Base-by-base conservation (phyloP, 2,797 vertebrate genomes). In the Etheostoma nigrum region DNA sequence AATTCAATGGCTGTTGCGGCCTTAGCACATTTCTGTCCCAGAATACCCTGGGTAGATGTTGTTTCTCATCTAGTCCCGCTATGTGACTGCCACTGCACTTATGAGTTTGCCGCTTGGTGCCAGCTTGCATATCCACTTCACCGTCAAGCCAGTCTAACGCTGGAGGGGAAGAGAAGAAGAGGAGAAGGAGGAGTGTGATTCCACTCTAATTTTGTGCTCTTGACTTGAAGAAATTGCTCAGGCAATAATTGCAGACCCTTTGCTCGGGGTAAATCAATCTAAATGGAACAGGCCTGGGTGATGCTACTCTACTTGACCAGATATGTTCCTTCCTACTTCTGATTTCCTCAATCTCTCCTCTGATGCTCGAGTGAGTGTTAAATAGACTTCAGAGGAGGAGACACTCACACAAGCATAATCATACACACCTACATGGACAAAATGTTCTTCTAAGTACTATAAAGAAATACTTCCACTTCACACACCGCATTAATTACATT, bases 151-250 rank as follows among this genome's bases (percentile, higher is more conserved):
- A 42, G 47, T 79, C 72, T 77, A 25, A 44, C 52, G 81, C 76
- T 64, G 33, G 33, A 82, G 68, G 67, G 73, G 68, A 69, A 73
- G 72, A 53, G 40, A 19, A 57, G 57, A 44, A 65, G 55, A 62
- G 45, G 45, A 67, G 51, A 70, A 69, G 36, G 62, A 77, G 57
- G 54, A 66, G 77, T 53, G 72, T 61, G 82, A 67, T 75, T 79
- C 52, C 69, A 76, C 82, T 89, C 83, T 87, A 86, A 87, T 88
- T 90, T 45, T 86, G 79, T 74, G 73, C 89, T 91, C 88, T 92
- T 86, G 81, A 91, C 86, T 90, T 89, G 81, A 89, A 89, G 85
- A 93, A 89, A 92, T 90, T 85, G 87, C 83, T 90, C 62, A 74
- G 81, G 86, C 87, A 90, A 87, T 92, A 92, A 94, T 90, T 86